Conservation (phyloP, 1,140 invertebrate genomes). For the Goniozus legneri region DNA sequence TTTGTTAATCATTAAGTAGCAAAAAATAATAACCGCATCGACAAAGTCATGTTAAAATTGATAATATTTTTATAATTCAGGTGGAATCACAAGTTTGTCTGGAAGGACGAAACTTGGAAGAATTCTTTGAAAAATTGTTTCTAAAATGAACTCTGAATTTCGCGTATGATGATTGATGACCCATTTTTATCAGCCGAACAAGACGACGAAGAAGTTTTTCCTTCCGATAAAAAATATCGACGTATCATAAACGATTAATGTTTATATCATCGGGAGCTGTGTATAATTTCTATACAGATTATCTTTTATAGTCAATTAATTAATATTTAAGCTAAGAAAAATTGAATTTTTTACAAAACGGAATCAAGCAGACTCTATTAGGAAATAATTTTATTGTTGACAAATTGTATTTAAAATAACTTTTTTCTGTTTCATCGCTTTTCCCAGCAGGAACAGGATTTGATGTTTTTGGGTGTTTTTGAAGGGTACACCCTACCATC, state of each 20-base stretch:
- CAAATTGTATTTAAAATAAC: constrained; percentile 74
- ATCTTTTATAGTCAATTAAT: too few species aligned
- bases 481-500: constrained; percentile 68
- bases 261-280: too few species aligned
- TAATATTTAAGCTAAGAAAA: too few species aligned
- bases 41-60: constrained; percentile 2
- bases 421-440: constrained; percentile 56
- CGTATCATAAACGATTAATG: constrained; percentile 56
- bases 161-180: constrained; percentile 60
- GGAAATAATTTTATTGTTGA: too few species aligned
- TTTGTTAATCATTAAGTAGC: too few species aligned
- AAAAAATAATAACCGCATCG: too few species aligned
- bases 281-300: too few species aligned
- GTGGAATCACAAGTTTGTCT: constrained; percentile 77
- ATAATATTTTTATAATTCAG: constrained; percentile 57
- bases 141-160: constrained; percentile 77
- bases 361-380: too few species aligned
- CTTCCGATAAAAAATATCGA: constrained; percentile 58
- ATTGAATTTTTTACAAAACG: too few species aligned
- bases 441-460: constrained; percentile 59
- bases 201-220: constrained; percentile 53
- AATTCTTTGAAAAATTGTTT: constrained; percentile 80
- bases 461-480: constrained; percentile 65
- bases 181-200: constrained; percentile 47
- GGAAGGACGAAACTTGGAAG: constrained; percentile 79